Evolutionary conservation across 2,113 vertebrate genomes (phyloP).

Genomic region (Phylloscopus trochiloides): DNA sequence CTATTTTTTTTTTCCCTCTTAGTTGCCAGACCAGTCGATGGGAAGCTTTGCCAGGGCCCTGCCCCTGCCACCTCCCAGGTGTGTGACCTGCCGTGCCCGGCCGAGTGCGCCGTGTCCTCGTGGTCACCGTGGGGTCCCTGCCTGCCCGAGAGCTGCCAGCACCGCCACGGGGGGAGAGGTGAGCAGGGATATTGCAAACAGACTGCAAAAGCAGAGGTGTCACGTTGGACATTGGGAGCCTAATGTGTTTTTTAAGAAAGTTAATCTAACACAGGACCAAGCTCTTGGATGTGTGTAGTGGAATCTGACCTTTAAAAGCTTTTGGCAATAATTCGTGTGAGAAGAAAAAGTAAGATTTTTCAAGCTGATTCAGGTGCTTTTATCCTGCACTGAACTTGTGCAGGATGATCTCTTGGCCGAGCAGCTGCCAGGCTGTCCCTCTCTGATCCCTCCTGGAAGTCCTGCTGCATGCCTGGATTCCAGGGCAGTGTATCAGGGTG

Average conservation of each 20-base stretch:
- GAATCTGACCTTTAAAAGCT: background rate
- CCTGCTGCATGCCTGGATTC: background rate
- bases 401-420: background rate
- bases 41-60: conserved; percentile 77
- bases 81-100: conserved; percentile 83
- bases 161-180: conserved; percentile 87
- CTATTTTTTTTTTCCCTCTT: background rate
- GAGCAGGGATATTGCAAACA: background rate
- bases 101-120: conserved; percentile 78
- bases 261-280: background rate
- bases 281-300: background rate
- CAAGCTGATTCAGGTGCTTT: background rate
- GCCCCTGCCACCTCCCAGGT: conserved; percentile 78
- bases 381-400: background rate
- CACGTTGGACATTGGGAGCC: background rate
- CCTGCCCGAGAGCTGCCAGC: conserved; percentile 84
- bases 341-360: background rate
- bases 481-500: rapidly evolving
- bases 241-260: background rate
- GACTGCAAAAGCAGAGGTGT: background rate
- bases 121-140: conserved; percentile 90
- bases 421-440: background rate
- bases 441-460: rapidly evolving
- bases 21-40: conserved; percentile 87
- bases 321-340: background rate